Evolutionary conservation across 2,113 vertebrate genomes (phyloP).

Genomic region (Neolamprologus ventralis): DNA sequence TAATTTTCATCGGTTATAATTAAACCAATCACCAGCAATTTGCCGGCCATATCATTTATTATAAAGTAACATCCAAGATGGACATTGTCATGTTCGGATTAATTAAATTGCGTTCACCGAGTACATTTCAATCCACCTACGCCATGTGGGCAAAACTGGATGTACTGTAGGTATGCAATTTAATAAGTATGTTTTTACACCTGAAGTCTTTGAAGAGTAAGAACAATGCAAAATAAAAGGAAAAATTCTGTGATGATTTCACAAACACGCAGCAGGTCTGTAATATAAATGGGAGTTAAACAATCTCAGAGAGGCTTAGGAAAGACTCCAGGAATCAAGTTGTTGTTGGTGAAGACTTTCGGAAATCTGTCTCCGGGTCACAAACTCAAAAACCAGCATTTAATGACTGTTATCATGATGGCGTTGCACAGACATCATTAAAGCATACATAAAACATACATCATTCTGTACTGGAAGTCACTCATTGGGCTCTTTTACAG

Average conservation of each 20-base stretch:
- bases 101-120: background rate
- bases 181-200: background rate
- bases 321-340: background rate
- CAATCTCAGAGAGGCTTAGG: background rate
- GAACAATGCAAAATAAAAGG: background rate
- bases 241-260: background rate
- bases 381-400: background rate
- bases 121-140: background rate
- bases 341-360: background rate
- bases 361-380: background rate
- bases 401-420: background rate
- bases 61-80: background rate
- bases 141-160: background rate
- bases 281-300: background rate
- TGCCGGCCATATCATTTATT: background rate
- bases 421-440: background rate
- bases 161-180: background rate
- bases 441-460: background rate
- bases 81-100: background rate
- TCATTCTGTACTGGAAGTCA: background rate
- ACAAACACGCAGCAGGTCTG: background rate
- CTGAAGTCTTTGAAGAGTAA: background rate
- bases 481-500: background rate
- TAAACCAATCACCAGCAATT: background rate
- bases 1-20: slow-evolving; percentile 6